A percentile compares a stretch with the other conserved stretches of the same genome.
Conservation (phyloP, 2,888 invertebrate species). For the Campoletis raptor region DNA sequence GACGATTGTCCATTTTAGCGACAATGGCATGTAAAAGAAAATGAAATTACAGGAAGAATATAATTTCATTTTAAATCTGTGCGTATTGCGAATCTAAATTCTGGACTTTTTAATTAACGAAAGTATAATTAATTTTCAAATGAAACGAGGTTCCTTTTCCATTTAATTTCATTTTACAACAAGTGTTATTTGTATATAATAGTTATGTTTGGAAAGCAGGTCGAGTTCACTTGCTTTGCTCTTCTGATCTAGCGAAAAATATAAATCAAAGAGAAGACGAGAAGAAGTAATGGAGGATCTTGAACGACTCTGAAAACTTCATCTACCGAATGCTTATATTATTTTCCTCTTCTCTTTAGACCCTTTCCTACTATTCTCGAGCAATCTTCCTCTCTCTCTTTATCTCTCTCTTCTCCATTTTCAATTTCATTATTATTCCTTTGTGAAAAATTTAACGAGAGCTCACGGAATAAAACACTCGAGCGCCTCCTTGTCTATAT, state of each 20-base stretch:
- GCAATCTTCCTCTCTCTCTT: not conserved
- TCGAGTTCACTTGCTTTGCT: constrained; percentile 20
- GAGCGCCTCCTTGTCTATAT: constrained; percentile 40
- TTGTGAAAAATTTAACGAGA: constrained; percentile 54
- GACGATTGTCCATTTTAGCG: constrained; percentile 15
- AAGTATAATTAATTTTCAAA: not conserved
- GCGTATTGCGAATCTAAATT: not conserved
- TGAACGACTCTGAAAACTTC: constrained; percentile 54
- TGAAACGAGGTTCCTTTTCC: constrained; percentile 9
- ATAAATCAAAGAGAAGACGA: constrained; percentile 29
- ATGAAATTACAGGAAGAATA: not conserved
- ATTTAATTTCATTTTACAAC: constrained; percentile 7
- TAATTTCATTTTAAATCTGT: not conserved
- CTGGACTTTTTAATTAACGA: constrained; percentile 1
- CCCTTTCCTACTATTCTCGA: not conserved
- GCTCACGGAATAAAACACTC: constrained; percentile 13
- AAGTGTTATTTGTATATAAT: constrained; percentile 18
- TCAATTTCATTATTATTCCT: constrained; percentile 64
- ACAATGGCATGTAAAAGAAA: not conserved
- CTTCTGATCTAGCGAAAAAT: constrained; percentile 4
- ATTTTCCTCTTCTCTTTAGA: constrained; percentile 37
- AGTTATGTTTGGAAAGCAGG: constrained; percentile 33
- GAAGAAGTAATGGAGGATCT: constrained; percentile 14
- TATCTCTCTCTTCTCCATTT: constrained; percentile 35
- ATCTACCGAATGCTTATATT: constrained; percentile 21